Percentiles rank a stretch among this genome's conserved stretches.
These are phyloP conservation scores for Aquatica leii DNA, from an alignment of 2,888 invertebrate genomes.

Conservation along the genomic window DNA sequence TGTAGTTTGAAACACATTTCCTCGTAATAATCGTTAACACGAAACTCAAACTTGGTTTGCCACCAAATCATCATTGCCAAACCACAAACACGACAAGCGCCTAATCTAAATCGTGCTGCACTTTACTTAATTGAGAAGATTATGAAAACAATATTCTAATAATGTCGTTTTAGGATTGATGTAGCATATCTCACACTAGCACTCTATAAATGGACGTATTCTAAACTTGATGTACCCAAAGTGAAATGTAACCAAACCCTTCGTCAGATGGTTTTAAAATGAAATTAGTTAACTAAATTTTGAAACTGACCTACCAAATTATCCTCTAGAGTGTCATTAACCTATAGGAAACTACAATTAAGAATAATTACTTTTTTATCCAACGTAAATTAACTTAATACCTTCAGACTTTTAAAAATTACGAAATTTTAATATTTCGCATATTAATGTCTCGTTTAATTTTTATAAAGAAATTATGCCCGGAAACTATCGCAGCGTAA, in stretches of 20 bases:
- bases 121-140: slow-evolving; percentile 27
- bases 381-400: too few species aligned
- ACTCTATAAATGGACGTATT: background rate
- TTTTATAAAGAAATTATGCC: too few species aligned
- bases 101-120: slow-evolving; percentile 32
- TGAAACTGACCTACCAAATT: slow-evolving; percentile 13
- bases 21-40: slow-evolving; percentile 26
- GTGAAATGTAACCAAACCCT: background rate
- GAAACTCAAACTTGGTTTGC: slow-evolving; percentile 29
- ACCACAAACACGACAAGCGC: slow-evolving; percentile 33
- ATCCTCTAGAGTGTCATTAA: slow-evolving; percentile 12
- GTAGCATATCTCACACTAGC: background rate
- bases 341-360: slow-evolving; percentile 11
- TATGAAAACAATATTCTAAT: slow-evolving; percentile 29
- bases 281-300: slow-evolving; percentile 12
- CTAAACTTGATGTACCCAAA: background rate
- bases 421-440: too few species aligned
- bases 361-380: slow-evolving; percentile 13
- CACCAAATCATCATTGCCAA: slow-evolving; percentile 33
- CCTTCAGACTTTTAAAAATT: too few species aligned
- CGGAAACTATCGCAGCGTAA: too few species aligned
- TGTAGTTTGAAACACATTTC: slow-evolving; percentile 20
- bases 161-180: too few species aligned
- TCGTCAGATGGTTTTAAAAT: slow-evolving; percentile 12
- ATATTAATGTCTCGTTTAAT: too few species aligned